phyloP scores from a whole-genome alignment of 2,113 vertebrate species.

The Casuarius casuarius region DNA sequence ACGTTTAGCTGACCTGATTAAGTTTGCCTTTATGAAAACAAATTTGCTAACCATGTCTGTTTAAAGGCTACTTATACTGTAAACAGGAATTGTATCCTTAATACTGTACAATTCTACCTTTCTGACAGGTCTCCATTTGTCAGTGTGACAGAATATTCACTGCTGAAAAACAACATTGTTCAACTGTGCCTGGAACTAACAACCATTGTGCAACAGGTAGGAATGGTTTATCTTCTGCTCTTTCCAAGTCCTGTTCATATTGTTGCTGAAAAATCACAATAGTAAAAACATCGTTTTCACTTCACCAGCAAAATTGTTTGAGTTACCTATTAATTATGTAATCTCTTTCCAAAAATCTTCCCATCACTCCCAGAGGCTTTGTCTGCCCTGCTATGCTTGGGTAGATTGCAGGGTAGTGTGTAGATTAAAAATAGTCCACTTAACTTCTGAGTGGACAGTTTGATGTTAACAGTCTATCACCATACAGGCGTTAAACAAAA shows the following conservation, averaged over 20 bases:
- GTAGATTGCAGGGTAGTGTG: not conserved
- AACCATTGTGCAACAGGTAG: slow-evolving; percentile 94
- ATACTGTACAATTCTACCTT: not conserved
- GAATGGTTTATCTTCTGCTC: not conserved
- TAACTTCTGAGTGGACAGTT: not conserved
- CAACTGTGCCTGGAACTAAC: slow-evolving; percentile 94
- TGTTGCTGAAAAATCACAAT: not conserved
- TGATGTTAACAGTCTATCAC: not conserved
- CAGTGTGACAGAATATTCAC: slow-evolving; percentile 92
- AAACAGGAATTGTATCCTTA: not conserved
- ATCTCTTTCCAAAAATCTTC: too few relatives aligned
- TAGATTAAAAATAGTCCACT: not conserved
- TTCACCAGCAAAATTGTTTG: not conserved
- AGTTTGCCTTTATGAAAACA: not conserved
- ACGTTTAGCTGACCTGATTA: not conserved
- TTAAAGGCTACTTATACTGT: not conserved
- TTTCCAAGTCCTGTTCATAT: not conserved
- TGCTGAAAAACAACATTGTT: slow-evolving; percentile 95
- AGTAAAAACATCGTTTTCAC: not conserved
- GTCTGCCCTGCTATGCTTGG: not conserved
- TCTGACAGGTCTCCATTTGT: slow-evolving; percentile 89
- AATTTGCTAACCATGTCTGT: not conserved
- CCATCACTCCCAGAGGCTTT: too few relatives aligned
- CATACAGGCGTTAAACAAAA: not conserved
- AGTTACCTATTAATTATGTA: not conserved